Evolutionary conservation across 2,888 invertebrate species (phyloP), one percentile per base, ranked within the genome.

Genomic region (Hydropsyche betteni): DNA sequence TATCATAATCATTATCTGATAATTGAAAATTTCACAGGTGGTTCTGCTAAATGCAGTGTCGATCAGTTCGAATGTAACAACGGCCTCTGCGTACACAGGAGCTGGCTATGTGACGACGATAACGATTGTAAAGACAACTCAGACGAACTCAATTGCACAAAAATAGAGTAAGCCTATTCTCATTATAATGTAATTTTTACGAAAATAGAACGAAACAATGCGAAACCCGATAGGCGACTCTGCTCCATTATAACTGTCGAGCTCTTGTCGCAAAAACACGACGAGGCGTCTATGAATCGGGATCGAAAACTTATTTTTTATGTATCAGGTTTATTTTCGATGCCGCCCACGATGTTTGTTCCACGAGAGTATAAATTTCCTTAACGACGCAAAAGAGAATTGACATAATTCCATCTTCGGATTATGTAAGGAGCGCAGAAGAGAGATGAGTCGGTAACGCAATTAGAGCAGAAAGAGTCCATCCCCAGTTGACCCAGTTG

Each of bases 61-160:
- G 91, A 93, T 69, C 92, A 94, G 83, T 94, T 93, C 81, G 90
- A 91, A 81, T 94, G 94, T 82, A 87, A 88, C 51, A 94, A 94
- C 82, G 94, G 94, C 0, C 88, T 92, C 61, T 95, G 94, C 83
- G 91, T 95, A 78, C 92, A 91, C 75, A 89, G 89, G 79, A 88
- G 88, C 16, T 94, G 93, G 92, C 85, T 91, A 5, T 95, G 94
- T 82, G 94, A 94, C 77, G 91, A 91, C 0, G 94, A 94, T 82
- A 91, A 93, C 82, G 94, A 95, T 83, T 95, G 94, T 82, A 91
- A 91, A 72, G 94, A 94, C 82, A 91, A 89, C 81, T 92, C 93
- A 0, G 94, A 95, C 81, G 94, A 95, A 83, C 82, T 86, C 24
- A 92, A 93, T 84, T 94, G 94, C 83, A 91, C 91, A 24, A 89